A percentile compares a stretch with the other conserved stretches of the same genome.
These are phyloP conservation scores for Patella caerulea DNA, from an alignment of 2,888 invertebrate species.

Conservation along the genomic window DNA sequence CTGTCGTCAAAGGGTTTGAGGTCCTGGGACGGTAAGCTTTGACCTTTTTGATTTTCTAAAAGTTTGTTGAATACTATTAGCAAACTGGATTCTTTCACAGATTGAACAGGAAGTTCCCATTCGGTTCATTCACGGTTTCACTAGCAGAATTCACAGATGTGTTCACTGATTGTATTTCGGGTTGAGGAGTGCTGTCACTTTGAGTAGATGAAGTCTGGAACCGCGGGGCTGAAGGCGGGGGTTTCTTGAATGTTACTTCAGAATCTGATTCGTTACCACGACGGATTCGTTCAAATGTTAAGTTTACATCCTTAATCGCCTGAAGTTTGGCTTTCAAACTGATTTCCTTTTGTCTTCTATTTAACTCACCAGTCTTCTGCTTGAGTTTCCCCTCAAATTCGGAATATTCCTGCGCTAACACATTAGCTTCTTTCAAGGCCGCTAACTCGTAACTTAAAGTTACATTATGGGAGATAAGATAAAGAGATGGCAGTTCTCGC, in stretches of 20 bases:
- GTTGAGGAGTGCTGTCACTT: not conserved
- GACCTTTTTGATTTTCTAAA: conserved; percentile 4
- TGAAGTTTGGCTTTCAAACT: not conserved
- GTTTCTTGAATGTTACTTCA: not conserved
- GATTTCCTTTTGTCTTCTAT: not conserved
- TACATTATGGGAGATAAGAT: too few relatives aligned
- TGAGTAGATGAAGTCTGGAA: too few relatives aligned
- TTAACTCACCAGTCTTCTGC: not conserved
- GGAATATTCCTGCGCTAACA: not conserved
- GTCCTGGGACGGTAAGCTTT: conserved; percentile 4
- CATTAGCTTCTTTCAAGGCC: not conserved
- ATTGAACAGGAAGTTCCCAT: not conserved
- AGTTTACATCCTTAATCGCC: not conserved
- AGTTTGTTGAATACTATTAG: not conserved
- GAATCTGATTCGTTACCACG: not conserved
- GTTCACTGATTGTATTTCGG: not conserved
- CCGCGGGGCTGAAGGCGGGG: not conserved
- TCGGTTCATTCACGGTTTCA: not conserved
- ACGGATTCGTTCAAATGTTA: not conserved
- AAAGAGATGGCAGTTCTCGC: too few relatives aligned
- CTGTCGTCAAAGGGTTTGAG: not conserved
- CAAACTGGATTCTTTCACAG: not conserved
- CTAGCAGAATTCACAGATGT: not conserved
- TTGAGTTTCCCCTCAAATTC: not conserved
- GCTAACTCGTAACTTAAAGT: conserved; percentile 1